Evolutionary conservation across 2,888 invertebrate genomes (phyloP), one percentile per base, ranked within the genome.

Genomic region (Thyatira batis): DNA sequence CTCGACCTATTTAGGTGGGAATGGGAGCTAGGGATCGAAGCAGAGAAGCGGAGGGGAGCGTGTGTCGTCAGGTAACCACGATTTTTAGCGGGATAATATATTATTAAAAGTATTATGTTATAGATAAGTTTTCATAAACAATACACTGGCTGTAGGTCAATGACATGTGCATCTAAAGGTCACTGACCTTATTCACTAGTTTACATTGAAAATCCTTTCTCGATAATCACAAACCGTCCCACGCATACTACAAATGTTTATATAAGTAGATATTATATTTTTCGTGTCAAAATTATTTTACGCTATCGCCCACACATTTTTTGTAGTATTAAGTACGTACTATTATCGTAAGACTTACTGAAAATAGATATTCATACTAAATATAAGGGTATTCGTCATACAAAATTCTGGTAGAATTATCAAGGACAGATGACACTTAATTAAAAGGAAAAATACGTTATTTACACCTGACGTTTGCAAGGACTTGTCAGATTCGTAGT

Each of bases 1-100:
- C 69, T 74, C 78, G 80, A 82, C 80, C 80, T 80, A 81, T 81
- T 80, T 82, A 61, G 58, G 63, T 59, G 61, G 54, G 61, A 55
- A 59, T 63, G 53, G 67, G 63, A 63, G 63, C 67, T 66, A 60
- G 67, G 33, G 39, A 39, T 39, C 39, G 39, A 39, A 67, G 63
- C 58, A 50, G n/a, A n/a, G n/a, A n/a, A n/a, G n/a, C 55, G 52
- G 52, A 55, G 56, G 63, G 62, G 68, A 65, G 68, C 63, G 59
- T 60, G 62, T 49, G 62, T 61, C 59, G 57, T 73, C 57, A 51
- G 68, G 76, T 75, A 77, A 73, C 80, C 63, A 78, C 64, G 64
- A 60, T 67, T 73, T 61, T 51, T 49, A 53, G 63, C 61, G 58
- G 64, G 72, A 71, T 52, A 61, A 60, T 60, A 56, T 52, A 56